Evolutionary conservation across 2,797 vertebrate genomes (phyloP).

Genomic region (Cirrhinus molitorella): DNA sequence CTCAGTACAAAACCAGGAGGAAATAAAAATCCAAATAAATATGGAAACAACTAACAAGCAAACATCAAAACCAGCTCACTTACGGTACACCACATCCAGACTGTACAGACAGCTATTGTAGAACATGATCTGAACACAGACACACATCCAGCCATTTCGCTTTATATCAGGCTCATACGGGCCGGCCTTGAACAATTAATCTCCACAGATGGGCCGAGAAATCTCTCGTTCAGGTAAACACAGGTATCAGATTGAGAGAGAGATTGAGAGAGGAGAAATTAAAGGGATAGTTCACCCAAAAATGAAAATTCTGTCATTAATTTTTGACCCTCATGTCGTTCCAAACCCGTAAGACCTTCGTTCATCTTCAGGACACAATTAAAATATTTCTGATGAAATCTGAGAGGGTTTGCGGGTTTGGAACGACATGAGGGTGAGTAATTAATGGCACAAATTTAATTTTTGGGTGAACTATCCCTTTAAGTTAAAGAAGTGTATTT

Average conservation of each 20-base stretch:
- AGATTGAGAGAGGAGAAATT: constrained; percentile 22
- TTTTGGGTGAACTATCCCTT: too few species aligned
- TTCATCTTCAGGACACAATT: too few species aligned
- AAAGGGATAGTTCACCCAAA: not conserved
- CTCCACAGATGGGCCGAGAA: constrained; percentile 79
- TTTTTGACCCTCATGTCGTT: too few species aligned
- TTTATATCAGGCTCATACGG: constrained; percentile 75
- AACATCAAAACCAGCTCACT: constrained; percentile 36
- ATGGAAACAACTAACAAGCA: not conserved
- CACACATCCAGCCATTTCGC: constrained; percentile 48
- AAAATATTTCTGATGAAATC: too few species aligned
- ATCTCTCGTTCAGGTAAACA: constrained; percentile 84
- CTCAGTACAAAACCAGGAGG: constrained; percentile 9
- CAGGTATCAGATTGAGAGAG: constrained; percentile 73
- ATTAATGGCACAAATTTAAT: too few species aligned
- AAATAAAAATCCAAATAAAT: constrained; percentile 1
- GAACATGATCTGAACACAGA: constrained; percentile 71
- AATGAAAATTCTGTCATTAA: too few species aligned
- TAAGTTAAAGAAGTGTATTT: not conserved
- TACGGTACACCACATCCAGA: constrained; percentile 70
- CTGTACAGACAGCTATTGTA: constrained; percentile 76
- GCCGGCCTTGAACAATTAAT: constrained; percentile 87
- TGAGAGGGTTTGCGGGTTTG: too few species aligned
- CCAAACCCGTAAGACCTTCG: too few species aligned
- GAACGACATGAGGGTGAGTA: too few species aligned